Percentiles rank a stretch among this genome's conserved stretches.
Conservation (phyloP, 2,888 invertebrate genomes). For the Ernsta delagoae region DNA sequence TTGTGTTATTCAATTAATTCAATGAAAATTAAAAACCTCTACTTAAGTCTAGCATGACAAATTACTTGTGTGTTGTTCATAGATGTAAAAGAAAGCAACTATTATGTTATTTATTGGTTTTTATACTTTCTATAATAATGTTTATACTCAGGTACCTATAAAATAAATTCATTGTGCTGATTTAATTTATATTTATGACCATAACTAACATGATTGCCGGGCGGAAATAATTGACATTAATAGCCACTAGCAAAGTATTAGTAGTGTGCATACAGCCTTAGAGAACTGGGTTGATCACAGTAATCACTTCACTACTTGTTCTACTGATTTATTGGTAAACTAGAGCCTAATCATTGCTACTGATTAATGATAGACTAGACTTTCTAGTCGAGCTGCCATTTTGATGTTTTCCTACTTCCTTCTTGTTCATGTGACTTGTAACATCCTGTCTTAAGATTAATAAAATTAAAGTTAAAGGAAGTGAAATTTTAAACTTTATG, state of each 20-base stretch:
- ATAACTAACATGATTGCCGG: conserved; percentile 1
- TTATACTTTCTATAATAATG: not conserved
- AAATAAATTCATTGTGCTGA: not conserved
- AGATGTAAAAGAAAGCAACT: too few species aligned
- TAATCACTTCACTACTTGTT: conserved; percentile 21
- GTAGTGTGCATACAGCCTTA: not conserved
- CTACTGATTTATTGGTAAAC: conserved; percentile 21
- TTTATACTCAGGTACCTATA: too few species aligned
- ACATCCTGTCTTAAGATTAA: conserved; percentile 1
- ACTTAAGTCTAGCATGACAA: too few species aligned
- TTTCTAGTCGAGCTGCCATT: conserved; percentile 7
- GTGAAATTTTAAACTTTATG: not conserved
- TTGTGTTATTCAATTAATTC: too few species aligned
- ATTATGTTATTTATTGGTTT: too few species aligned
- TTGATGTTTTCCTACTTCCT: not conserved
- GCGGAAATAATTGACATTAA: conserved; percentile 24
- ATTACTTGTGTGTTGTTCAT: too few species aligned
- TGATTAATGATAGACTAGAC: conserved; percentile 12
- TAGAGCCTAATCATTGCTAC: conserved; percentile 8
- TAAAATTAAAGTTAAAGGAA: not conserved
- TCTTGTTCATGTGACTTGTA: not conserved
- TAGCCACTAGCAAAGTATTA: not conserved
- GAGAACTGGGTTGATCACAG: conserved; percentile 9
- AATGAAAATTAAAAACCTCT: too few species aligned
- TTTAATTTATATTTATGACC: not conserved